Evolutionary conservation across 2,797 vertebrate genomes (phyloP), one percentile per base, ranked within the genome.

Genomic region (Poecile montanus): DNA sequence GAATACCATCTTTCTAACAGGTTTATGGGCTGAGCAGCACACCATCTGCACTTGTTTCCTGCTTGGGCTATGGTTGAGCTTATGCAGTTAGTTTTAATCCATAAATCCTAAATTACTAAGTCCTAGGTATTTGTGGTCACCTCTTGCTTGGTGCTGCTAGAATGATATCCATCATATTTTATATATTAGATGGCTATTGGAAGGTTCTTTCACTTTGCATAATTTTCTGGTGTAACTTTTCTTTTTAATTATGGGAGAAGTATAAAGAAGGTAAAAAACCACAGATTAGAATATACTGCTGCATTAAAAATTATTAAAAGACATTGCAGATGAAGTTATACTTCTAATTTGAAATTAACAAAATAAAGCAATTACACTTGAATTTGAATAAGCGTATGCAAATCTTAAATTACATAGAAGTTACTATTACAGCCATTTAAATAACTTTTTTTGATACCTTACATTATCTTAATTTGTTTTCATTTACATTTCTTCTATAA

Each of bases 11-110:
- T 74, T 88, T 88, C n/a, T 80, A 86, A 90, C 66, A 78, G 84
- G 54, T 90, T 94, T 91, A 83, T 50, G 67, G 57, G 42, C 65
- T 66, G 82, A 88, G 58, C 16, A 70, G 38, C 27, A 30, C 66
- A 75, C 74, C 74, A 93, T 87, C 91, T 94, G 91, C 71, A 85
- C 71, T 87, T 75, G 47, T 82, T 91, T 91, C 87, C 87, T 85
- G 54, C 63, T 66, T 85, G n/a, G 40, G 32, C 82, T 82, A 15
- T 13, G 32, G 16, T 25, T 76, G 65, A 81, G 54, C 27, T 92
- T 86, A 86, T 67, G 54, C 57, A 47, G 66, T 65, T 76, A 63
- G 27, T 58, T 93, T 89, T 75, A 92, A 92, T 92, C 62, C 77
- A 72, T 57, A 77, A 93, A 83, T 75, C 84, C 87, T 77, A 74